Conservation (phyloP, 2,797 vertebrate species). For the Rhinogobio ventralis region DNA sequence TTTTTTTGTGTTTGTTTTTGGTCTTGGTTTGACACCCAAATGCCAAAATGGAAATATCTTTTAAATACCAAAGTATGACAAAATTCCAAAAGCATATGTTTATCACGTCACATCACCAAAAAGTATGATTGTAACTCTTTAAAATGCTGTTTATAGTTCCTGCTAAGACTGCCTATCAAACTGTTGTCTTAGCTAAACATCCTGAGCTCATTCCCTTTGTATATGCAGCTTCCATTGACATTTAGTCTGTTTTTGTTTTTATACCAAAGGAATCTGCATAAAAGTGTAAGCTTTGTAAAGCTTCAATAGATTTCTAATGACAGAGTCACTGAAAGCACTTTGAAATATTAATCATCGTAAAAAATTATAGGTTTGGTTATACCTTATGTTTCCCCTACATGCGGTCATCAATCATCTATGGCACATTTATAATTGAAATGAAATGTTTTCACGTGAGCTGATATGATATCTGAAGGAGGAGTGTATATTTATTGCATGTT, state of each 20-base stretch:
- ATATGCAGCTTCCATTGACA: not conserved
- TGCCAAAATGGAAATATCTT: not conserved
- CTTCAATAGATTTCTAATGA: not conserved
- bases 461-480: not conserved
- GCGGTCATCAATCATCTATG: not conserved
- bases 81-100: not conserved
- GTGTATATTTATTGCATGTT: constrained; percentile 13
- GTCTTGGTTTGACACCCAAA: constrained; percentile 2
- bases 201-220: not conserved
- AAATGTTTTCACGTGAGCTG: not conserved
- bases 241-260: not conserved
- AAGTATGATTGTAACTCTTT: not conserved
- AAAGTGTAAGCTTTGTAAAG: not conserved
- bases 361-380: not conserved
- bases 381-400: not conserved
- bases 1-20: not conserved
- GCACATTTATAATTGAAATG: not conserved
- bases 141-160: not conserved
- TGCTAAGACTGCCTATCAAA: not conserved
- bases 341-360: not conserved
- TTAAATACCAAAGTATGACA: constrained; percentile 14
- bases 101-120: not conserved
- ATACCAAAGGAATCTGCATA: not conserved
- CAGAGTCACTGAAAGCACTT: constrained; percentile 22
- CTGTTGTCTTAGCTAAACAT: not conserved